A percentile compares a stretch with the other conserved stretches of the same genome.
These are phyloP conservation scores for Trachemys scripta DNA, from an alignment of 2,113 vertebrate genomes.

Conservation along the genomic window DNA sequence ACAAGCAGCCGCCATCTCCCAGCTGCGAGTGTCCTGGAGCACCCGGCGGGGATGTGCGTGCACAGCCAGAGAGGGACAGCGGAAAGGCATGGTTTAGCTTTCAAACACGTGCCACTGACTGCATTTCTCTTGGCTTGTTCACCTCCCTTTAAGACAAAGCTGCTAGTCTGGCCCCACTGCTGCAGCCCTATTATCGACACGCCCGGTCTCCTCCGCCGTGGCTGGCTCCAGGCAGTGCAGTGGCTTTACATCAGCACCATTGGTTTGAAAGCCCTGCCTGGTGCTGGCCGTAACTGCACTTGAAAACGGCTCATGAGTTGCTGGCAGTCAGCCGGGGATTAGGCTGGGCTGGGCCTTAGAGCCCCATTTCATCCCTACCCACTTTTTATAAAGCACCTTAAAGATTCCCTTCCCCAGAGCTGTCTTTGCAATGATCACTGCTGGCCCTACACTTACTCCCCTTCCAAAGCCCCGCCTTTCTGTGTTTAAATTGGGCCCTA, in stretches of 20 bases:
- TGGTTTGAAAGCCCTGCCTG: background rate
- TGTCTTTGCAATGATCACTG: background rate
- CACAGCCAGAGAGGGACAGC: background rate
- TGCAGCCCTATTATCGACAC: fast-evolving
- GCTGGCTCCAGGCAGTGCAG: background rate
- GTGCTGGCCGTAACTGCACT: background rate
- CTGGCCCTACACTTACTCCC: background rate
- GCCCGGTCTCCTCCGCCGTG: background rate
- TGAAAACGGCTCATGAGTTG: background rate
- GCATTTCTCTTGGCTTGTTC: background rate
- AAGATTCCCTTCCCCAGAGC: background rate
- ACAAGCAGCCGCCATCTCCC: background rate
- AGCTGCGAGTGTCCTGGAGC: background rate
- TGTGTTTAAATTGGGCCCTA: background rate
- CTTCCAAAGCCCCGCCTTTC: background rate
- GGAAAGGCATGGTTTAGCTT: background rate
- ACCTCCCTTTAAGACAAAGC: background rate
- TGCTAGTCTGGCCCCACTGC: background rate
- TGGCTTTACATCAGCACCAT: background rate
- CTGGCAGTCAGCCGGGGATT: background rate
- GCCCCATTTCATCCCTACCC: fast-evolving
- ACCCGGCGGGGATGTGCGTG: background rate
- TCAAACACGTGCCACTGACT: background rate
- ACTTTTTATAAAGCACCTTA: background rate
- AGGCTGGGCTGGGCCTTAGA: background rate